These are phyloP conservation scores for Sebastes diploproa DNA, from an alignment of 2,797 vertebrate genomes.

Conservation along the genomic window DNA sequence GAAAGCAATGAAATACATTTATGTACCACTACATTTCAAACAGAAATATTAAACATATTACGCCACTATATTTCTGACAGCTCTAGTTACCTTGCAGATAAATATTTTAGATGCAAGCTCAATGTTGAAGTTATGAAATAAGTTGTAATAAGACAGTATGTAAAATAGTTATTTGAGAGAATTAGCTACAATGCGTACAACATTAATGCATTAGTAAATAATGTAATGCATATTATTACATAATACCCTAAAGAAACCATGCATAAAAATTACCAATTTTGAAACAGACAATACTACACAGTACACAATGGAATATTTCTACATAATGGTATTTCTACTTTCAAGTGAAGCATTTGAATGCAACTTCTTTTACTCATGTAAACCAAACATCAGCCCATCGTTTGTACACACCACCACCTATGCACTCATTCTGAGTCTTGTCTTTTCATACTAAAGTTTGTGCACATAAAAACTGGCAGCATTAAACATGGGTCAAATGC, in stretches of 20 bases:
- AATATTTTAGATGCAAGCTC: rapidly evolving
- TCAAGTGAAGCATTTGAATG: not conserved
- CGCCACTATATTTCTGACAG: not conserved
- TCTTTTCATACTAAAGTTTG: not conserved
- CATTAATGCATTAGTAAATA: not conserved
- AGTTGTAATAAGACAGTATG: not conserved
- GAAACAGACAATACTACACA: too few species aligned
- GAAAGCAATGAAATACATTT: not conserved
- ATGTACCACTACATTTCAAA: not conserved
- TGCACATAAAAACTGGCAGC: not conserved
- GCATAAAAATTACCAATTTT: too few species aligned
- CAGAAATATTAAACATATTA: not conserved
- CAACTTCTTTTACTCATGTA: not conserved
- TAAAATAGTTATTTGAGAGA: not conserved
- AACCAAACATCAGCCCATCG: not conserved
- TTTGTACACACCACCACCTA: not conserved
- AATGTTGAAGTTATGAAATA: not conserved
- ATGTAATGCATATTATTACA: too few species aligned
- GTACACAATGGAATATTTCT: not conserved
- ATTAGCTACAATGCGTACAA: not conserved
- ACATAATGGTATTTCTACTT: not conserved
- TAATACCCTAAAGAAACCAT: too few species aligned
- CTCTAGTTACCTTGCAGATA: not conserved
- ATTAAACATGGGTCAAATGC: not conserved
- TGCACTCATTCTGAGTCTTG: not conserved